Percentiles rank a stretch among this genome's conserved stretches.
Evolutionary conservation across 1,140 invertebrate genomes (phyloP).

Genomic region (Drosophila micromelanica): DNA sequence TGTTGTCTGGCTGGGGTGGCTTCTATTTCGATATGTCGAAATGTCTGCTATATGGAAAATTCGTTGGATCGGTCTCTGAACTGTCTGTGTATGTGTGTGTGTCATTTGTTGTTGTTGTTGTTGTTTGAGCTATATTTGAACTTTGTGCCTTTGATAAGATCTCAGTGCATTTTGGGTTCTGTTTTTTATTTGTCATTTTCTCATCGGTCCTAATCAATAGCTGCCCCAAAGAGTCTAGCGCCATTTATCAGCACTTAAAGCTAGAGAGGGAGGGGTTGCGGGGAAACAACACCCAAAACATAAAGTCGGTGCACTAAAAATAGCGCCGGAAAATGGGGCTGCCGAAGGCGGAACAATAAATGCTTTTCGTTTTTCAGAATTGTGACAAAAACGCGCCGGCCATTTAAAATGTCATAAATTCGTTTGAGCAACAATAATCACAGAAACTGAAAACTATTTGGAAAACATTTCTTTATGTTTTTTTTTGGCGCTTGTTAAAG

Average conservation of each 20-base stretch:
- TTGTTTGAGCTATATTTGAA: constrained; percentile 36
- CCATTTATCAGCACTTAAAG: constrained; percentile 52
- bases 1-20: constrained; percentile 43
- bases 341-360: constrained; percentile 25
- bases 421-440: constrained; percentile 11
- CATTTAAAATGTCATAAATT: constrained; percentile 50
- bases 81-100: constrained; percentile 15
- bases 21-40: constrained; percentile 39
- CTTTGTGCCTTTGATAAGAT: constrained; percentile 39
- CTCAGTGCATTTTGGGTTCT: constrained; percentile 6
- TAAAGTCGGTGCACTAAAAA: constrained; percentile 37
- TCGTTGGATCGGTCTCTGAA: not conserved
- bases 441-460: constrained; percentile 31
- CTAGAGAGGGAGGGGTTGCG: not conserved
- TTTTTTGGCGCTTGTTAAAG: constrained; percentile 25
- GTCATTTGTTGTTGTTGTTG: constrained; percentile 23
- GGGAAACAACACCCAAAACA: not conserved
- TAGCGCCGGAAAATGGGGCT: constrained; percentile 39
- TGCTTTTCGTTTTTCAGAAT: constrained; percentile 10
- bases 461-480: constrained; percentile 29
- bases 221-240: constrained; percentile 36
- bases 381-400: constrained; percentile 32
- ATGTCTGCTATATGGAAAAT: constrained; percentile 37
- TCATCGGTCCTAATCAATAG: constrained; percentile 31
- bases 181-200: constrained; percentile 1